Evolutionary conservation across 2,888 invertebrate species (phyloP).

Genomic region (Nomada lathburiana): DNA sequence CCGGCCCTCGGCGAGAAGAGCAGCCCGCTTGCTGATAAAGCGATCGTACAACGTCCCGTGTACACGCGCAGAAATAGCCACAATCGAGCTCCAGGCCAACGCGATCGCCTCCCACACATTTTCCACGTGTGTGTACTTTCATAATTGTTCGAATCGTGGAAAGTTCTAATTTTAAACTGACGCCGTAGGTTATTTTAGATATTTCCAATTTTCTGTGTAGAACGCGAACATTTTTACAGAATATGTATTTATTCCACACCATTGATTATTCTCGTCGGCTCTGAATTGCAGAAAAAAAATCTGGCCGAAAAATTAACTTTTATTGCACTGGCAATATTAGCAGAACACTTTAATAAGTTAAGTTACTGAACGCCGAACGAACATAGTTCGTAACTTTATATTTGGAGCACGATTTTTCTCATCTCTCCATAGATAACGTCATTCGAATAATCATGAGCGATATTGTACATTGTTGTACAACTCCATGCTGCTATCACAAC

Average conservation of each 20-base stretch:
- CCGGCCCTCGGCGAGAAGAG: constrained; percentile 26
- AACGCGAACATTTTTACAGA: no score
- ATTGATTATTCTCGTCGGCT: no score
- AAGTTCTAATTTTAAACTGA: constrained; percentile 9
- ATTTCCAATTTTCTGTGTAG: no score
- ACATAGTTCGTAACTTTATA: no score
- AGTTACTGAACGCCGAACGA: no score
- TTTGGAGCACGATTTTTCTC: not conserved
- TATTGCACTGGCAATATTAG: no score
- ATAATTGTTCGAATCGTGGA: not conserved
- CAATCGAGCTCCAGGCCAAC: constrained; percentile 48
- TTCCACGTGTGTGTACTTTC: constrained; percentile 18
- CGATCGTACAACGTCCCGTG: constrained; percentile 57
- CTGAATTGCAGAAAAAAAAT: no score
- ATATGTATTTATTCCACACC: no score
- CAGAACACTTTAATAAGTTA: no score
- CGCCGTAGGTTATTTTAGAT: not conserved
- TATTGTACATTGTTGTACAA: not conserved
- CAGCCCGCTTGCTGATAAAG: constrained; percentile 58
- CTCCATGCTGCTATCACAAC: not conserved
- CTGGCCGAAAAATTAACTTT: no score
- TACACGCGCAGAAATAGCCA: constrained; percentile 59
- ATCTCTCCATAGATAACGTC: not conserved
- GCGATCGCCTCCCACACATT: constrained; percentile 21
- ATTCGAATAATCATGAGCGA: constrained; percentile 2